Base-by-base conservation (phyloP, 2,888 invertebrate genomes). In the Ptychoptera albimana region DNA sequence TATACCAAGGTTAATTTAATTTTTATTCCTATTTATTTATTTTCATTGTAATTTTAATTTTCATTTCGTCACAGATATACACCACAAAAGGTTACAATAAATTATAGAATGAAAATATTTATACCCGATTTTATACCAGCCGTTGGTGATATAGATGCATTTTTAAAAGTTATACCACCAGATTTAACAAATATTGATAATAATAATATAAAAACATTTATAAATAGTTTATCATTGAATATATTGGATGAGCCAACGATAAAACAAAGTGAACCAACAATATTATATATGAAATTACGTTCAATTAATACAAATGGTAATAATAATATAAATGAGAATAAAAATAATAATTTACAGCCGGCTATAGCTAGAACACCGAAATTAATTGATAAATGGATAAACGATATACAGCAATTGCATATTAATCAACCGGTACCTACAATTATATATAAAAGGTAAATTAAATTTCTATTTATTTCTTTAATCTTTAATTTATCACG, bases 91-190 rank as follows among this genome's bases (percentile, higher is more conserved):
- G 82, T 92, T 44, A 89, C 91, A 52, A 73, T 93, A 37, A 89
- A 89, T 43, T 83, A 85, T 61, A 86, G 86, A 57, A 71, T 97
- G 57, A 82, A 86, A 56, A 93, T 96, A 0, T 97, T 97, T 61
- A 79, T 96, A 44, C 93, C 96, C 1, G 97, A 98, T 57, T 97
- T 82, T 67, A 85, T 97, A 53, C 97, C 98, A 8, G 91, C 94
- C 1, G 94, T 98, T 39, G 98, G 98, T 1, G 97, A 98, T 64
- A 93, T 96, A 52, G 98, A 99, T 66, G 93, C 94, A 3, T 96
- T 98, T 66, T 75, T 99, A 36, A 98, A 97, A 70, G 85, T 94
- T 2, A 69, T 75, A 39, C 75, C 91, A 15, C 96, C 96, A 0
- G 82, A 87, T 53, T 71, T 58, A n/a, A 44, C 60, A 36, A 56